Conservation (phyloP, 2,888 invertebrate species). For the Asteroscopus sphinx region DNA sequence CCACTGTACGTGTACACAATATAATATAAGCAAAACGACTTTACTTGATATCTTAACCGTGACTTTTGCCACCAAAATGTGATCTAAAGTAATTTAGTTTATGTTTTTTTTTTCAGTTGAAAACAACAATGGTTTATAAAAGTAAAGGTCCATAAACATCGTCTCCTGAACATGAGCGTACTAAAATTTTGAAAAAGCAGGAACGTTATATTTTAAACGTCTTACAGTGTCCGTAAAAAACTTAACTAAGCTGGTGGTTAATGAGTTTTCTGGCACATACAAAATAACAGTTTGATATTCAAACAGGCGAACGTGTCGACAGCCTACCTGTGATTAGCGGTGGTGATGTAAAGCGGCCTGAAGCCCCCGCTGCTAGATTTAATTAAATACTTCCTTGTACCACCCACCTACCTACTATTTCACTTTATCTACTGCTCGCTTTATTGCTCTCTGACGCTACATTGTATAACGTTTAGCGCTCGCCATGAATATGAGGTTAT, state of each 20-base stretch:
- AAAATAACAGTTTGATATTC: slow-evolving; percentile 78
- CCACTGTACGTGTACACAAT: too few species aligned
- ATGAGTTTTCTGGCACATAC: slow-evolving; percentile 71
- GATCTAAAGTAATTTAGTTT: too few species aligned
- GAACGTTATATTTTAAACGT: slow-evolving; percentile 13
- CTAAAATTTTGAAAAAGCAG: too few species aligned
- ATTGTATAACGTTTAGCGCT: slow-evolving; percentile 60
- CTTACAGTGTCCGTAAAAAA: slow-evolving; percentile 32
- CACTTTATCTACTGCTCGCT: slow-evolving; percentile 76
- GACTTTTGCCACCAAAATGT: too few species aligned
- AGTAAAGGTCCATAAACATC: too few species aligned
- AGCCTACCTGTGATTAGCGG: slow-evolving; percentile 86
- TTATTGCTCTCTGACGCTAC: slow-evolving; percentile 73
- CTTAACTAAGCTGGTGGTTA: slow-evolving; percentile 58
- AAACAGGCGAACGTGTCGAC: slow-evolving; percentile 81
- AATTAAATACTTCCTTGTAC: slow-evolving; percentile 87
- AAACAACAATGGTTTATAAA: too few species aligned
- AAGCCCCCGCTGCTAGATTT: slow-evolving; percentile 81
- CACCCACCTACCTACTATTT: slow-evolving; percentile 81
- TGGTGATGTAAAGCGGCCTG: slow-evolving; percentile 80
- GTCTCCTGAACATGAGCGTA: too few species aligned
- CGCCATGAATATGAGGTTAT: slow-evolving; percentile 59
- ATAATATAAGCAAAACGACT: too few species aligned
- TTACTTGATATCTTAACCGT: too few species aligned
- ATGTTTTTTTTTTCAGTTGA: too few species aligned